These are phyloP conservation scores for Penaeus chinensis DNA, from an alignment of 1,140 invertebrate species.

Conservation along the genomic window DNA sequence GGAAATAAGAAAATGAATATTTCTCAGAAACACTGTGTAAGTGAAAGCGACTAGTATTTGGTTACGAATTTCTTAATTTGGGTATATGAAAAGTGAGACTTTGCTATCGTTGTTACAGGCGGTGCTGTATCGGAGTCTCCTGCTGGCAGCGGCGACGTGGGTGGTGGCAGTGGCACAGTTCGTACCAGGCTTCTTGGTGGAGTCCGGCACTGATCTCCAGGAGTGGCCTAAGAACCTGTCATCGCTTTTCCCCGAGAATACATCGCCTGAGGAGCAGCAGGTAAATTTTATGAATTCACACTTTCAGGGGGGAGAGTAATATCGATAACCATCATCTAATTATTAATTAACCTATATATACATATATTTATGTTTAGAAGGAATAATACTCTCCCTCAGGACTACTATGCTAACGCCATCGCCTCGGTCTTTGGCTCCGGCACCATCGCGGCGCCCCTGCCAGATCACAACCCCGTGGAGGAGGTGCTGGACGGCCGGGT, in stretches of 20 bases:
- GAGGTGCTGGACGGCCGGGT: constrained; percentile 24
- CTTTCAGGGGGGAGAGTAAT: no score
- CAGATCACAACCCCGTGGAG: constrained; percentile 44
- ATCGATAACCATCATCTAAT: no score
- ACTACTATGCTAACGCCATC: constrained; percentile 32
- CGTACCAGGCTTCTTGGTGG: constrained; percentile 50
- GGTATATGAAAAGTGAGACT: no score
- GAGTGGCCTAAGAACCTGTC: constrained; percentile 44
- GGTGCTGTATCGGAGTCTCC: no score
- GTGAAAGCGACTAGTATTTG: no score
- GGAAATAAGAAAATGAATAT: no score
- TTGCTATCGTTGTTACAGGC: no score
- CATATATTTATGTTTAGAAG: neutral
- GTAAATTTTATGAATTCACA: neutral
- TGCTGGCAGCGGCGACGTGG: neutral
- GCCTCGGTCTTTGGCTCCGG: constrained; percentile 9
- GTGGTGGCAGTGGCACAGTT: constrained; percentile 31
- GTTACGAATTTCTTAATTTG: no score
- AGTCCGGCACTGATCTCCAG: constrained; percentile 45
- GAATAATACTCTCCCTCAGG: neutral
- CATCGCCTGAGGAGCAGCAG: constrained; percentile 38
- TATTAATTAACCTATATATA: neutral
- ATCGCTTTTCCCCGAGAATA: constrained; percentile 24
- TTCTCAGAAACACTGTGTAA: no score
- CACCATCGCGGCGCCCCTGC: constrained; percentile 26